These are phyloP conservation scores for Agrotis ipsilon DNA, from an alignment of 2,888 invertebrate species.

Conservation along the genomic window DNA sequence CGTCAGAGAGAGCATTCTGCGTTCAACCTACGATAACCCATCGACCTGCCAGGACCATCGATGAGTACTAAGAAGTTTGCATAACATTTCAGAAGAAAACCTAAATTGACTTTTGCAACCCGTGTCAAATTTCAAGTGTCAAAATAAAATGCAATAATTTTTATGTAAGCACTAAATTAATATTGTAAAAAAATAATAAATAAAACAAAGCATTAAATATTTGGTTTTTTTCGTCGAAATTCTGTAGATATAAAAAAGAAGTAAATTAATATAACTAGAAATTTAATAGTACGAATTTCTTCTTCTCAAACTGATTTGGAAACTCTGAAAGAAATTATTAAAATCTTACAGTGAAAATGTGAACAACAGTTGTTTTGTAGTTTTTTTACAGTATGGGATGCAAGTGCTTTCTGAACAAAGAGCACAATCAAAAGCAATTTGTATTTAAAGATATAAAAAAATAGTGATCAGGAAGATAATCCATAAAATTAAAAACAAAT, in stretches of 20 bases:
- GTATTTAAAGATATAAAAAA: background rate
- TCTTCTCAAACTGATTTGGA: background rate
- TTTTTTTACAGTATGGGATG: conserved; percentile 22
- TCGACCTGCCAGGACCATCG: conserved; percentile 38
- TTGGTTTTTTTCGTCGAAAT: conserved; percentile 41
- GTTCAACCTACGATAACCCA: conserved; percentile 14
- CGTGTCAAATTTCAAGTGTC: conserved; percentile 61
- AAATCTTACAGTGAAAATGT: conserved; percentile 6
- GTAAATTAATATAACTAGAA: background rate
- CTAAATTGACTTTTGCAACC: conserved; percentile 35
- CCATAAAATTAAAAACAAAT: background rate
- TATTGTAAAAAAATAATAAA: conserved; percentile 61
- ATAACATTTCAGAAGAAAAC: conserved; percentile 50
- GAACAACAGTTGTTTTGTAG: background rate
- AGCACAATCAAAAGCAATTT: conserved; percentile 1
- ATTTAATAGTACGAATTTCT: conserved; percentile 2
- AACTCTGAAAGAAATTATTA: background rate
- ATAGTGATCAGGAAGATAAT: background rate
- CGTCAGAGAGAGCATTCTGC: conserved; percentile 51
- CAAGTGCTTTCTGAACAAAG: background rate
- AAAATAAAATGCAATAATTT: conserved; percentile 58
- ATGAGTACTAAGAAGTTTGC: conserved; percentile 42
- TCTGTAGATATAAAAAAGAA: conserved; percentile 1
- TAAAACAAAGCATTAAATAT: conserved; percentile 53
- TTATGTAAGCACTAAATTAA: conserved; percentile 53